Evolutionary conservation across 2,113 vertebrate genomes (phyloP), one percentile per base, ranked within the genome.

Genomic region (Bambusicola thoracicus): DNA sequence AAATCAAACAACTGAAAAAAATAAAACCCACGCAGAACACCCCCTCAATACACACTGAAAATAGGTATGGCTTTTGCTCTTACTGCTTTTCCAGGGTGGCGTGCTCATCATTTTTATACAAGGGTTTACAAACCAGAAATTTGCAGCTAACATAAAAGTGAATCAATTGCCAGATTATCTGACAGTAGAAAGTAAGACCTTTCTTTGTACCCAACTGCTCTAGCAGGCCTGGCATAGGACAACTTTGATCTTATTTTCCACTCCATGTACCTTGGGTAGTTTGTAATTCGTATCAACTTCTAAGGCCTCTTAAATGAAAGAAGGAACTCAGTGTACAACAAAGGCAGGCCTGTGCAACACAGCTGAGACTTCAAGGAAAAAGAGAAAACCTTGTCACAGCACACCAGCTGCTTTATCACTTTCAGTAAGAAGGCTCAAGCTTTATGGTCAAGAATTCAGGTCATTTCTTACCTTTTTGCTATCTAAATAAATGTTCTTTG

Each of bases 221-320:
- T 74, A 89, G 62, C 59, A 79, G 70, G 67, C 15, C 21, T 3
- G 17, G 24, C 36, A 81, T 40, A 85, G 69, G n/a, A 22, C 17
- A 79, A 65, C 81, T 87, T 73, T 92, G 89, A 89, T 95, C 85
- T 72, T 85, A 27, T 78, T 92, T 93, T 83, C 68, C 27, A 32
- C 36, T 78, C 34, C n/a, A 4, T 63, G 34, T 63, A 41, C 63
- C 86, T 76, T 56, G 75, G 41, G 34, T 85, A 44, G 41, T 49
- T 80, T 74, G 29, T 59, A 90, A 89, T 76, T 93, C 22, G 0
- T 62, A 67, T 63, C 53, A 44, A 69, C 72, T 85, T 89, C 81
- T 86, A 81, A 94, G 75, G 30, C 4, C 4, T 32, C 59, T 73
- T 74, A 83, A 87, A 87, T 58, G 67, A 95, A 80, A 62, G 63